phyloP scores from a whole-genome alignment of 2,797 vertebrate species.

The Chloroceryle amazona region DNA sequence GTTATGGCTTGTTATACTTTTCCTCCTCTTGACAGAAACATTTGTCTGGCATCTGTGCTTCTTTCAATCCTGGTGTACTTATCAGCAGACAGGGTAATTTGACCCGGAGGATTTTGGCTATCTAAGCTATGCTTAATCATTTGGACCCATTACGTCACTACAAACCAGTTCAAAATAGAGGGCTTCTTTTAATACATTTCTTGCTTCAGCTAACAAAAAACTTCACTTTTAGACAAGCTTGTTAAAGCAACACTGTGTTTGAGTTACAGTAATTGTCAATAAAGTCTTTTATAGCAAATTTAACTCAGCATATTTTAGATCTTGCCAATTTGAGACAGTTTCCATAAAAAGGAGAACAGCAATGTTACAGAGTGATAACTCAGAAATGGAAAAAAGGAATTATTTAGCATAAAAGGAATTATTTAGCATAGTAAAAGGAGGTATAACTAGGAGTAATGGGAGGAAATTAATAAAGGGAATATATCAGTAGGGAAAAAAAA shows the following conservation, averaged over 20 bases:
- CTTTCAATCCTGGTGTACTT: slow-evolving; percentile 23
- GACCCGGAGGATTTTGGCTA: slow-evolving; percentile 52
- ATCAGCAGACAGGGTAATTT: slow-evolving; percentile 49
- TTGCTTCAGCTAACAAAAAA: slow-evolving; percentile 54
- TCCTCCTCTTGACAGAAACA: slow-evolving; percentile 19
- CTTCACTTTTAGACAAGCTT: slow-evolving; percentile 41
- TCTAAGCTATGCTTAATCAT: slow-evolving; percentile 37
- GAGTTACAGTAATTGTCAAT: slow-evolving; percentile 67
- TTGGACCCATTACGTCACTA: slow-evolving; percentile 30
- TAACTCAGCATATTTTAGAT: slow-evolving; percentile 61
- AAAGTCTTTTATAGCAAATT: slow-evolving; percentile 66
- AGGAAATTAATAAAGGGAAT: slow-evolving; percentile 70
- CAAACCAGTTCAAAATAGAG: slow-evolving; percentile 33
- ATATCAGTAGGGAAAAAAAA: slow-evolving; percentile 36
- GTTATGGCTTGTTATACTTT: background rate
- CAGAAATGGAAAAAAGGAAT: slow-evolving; percentile 64
- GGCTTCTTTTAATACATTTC: slow-evolving; percentile 36
- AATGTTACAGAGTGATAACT: slow-evolving; percentile 56
- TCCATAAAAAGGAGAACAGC: slow-evolving; percentile 55
- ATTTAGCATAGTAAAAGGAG: slow-evolving; percentile 67
- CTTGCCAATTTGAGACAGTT: slow-evolving; percentile 65
- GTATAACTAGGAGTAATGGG: slow-evolving; percentile 65
- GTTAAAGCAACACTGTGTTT: slow-evolving; percentile 54
- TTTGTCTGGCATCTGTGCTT: slow-evolving; percentile 1
- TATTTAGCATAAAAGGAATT: slow-evolving; percentile 73